Evolutionary conservation across 2,888 invertebrate genomes (phyloP), one percentile per base, ranked within the genome.

Genomic region (Lepidonotus clava): DNA sequence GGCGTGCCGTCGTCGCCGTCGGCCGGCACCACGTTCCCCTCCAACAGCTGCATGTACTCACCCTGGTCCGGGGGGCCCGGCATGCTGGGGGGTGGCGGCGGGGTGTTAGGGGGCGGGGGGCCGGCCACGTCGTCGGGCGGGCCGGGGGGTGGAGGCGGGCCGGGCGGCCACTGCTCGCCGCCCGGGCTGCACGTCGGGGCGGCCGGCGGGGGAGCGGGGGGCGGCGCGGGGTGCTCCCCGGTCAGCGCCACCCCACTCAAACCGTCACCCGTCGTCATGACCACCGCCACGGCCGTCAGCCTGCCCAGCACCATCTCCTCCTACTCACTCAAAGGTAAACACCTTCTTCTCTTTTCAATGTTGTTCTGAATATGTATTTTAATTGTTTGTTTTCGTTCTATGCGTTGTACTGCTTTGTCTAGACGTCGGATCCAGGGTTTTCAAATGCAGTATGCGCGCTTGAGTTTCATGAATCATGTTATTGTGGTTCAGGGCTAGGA

Each of bases 31-130:
- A 80, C 80, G 46, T 80, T 80, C 80, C 80, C 80, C 5, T 80
- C 80, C 28, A 80, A 80, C 80, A 80, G 80, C 34, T 80, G 80
- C 80, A 80, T 80, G 80, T 80, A 80, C 80, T 80, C 80, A 6
- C 80, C 80, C 46, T 80, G 80, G 80, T 18, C 38, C 41, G 24
- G 4, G 1, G 76, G 40, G n/a, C 1, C 46, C 36, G 71, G 8
- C 8, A 0, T 18, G 41, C 6, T 1, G 18, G 80, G 28, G 51
- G 2, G 14, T 24, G 80, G 80, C 28, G 1, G 4, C 28, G 71
- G 36, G 8, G 77, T 40, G 21, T 24, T 38, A 21, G 77, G 40
- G 14, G 14, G 8, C 11, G 76, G 38, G 76, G 38, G n/a, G 1
- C n/a, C n/a, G n/a, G n/a, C n/a, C n/a, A n/a, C n/a, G n/a, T n/a